Conservation (phyloP, 2,797 vertebrate species). For the Salarias fasciatus region DNA sequence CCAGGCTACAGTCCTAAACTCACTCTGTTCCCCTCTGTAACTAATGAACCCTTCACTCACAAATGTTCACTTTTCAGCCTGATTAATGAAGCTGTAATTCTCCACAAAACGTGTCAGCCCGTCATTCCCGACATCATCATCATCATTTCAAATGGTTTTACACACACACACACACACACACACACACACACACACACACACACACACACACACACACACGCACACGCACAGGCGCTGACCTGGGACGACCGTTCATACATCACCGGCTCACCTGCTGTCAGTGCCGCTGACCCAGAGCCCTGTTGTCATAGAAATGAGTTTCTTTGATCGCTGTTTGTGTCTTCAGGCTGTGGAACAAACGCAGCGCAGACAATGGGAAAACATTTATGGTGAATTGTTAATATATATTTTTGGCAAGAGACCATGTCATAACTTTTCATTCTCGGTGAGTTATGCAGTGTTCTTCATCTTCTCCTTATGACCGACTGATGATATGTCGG, state of each 20-base stretch:
- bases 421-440: no score
- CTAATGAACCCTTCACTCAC: constrained; percentile 9
- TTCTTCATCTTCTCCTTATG: no score
- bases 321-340: constrained; percentile 39
- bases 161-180: no score
- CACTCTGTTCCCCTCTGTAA: constrained; percentile 1
- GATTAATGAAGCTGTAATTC: constrained; percentile 12
- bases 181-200: no score
- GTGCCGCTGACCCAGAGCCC: constrained; percentile 20
- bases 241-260: constrained; percentile 40
- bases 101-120: not conserved
- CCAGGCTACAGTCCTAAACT: no score
- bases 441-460: no score
- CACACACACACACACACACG: no score
- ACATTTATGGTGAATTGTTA: no score
- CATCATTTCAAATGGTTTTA: no score
- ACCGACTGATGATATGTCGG: no score
- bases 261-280: constrained; percentile 60
- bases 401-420: no score
- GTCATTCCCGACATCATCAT: constrained; percentile 6
- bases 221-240: constrained; percentile 30
- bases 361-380: constrained; percentile 22
- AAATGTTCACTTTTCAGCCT: not conserved
- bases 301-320: constrained; percentile 37
- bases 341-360: not conserved